Evolutionary conservation across 2,888 invertebrate genomes (phyloP), one percentile per base, ranked within the genome.

Genomic region (Sarcophaga caerulescens): DNA sequence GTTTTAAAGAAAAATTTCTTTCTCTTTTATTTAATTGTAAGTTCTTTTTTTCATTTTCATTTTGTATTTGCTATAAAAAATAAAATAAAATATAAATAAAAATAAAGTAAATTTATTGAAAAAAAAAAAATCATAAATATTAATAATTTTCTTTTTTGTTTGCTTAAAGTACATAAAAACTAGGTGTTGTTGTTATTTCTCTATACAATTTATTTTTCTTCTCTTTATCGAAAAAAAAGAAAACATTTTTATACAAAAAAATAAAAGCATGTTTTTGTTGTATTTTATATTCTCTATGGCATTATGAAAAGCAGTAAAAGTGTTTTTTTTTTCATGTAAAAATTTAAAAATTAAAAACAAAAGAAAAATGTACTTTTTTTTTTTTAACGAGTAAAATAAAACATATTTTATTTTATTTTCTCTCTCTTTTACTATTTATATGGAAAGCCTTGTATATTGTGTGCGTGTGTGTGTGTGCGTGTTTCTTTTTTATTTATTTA

Each of bases 231-330:
- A 17, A 1, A 60, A 21, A 65, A 80, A 80, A 66, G 68, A 73
- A 81, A 74, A 19, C 47, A 60, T 45, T 47, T 25, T 45, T 45
- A 45, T 25, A 60, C 5, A 62, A 68, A 68, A 68, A 68, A 75
- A 70, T 60, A 69, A 83, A 84, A 70, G 84, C 79, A 84, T 84
- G 79, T 84, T 85, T 74, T 84, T 79, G 83, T 74, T 84, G 78
- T 81, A 60, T 60, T 79, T 19, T 75, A 35, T 35, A 63, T 69
- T 65, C 62, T 71, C 35, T 81, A 8, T 59, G 59, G 52, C 35
- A 35, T 35, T 80, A 77, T 68, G 65, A 62, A 71, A 84, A 85
- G 85, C 85, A 85, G 85, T 85, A 83, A 85, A 85, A 85, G 85
- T 85, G 85, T 85, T 82, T 85, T 75, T 85, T 75, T 81, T 69